phyloP scores from a whole-genome alignment of 92 coral and sea anemone species.

The Parazoanthus darwini region DNA sequence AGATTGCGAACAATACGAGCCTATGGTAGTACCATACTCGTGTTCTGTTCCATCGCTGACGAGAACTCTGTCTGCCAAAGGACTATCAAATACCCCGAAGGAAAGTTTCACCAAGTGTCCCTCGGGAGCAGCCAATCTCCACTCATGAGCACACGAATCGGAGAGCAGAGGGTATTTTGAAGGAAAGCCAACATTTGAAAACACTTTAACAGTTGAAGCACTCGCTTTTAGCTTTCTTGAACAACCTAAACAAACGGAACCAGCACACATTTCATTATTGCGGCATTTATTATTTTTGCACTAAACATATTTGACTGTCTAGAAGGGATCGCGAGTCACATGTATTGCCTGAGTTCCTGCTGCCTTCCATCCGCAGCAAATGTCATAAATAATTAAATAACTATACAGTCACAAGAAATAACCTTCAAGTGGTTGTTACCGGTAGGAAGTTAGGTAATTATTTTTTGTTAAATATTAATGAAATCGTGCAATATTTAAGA shows the following conservation, averaged over 20 bases:
- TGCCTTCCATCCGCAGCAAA: no score
- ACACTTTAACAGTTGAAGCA: background rate
- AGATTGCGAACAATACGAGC: background rate
- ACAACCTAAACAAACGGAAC: background rate
- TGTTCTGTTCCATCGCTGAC: conserved; percentile 1
- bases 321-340: no score
- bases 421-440: no score
- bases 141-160: background rate
- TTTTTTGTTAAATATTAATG: no score
- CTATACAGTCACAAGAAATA: no score
- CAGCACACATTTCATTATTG: background rate
- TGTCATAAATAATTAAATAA: no score
- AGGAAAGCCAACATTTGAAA: conserved; percentile 16
- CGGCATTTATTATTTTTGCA: no score
- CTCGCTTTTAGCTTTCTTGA: background rate
- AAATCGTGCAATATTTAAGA: no score
- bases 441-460: no score
- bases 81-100: conserved; percentile 22
- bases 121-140: conserved; percentile 15
- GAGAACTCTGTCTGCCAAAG: conserved; percentile 4
- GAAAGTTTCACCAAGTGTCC: conserved; percentile 23
- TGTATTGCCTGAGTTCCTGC: no score
- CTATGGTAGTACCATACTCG: background rate
- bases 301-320: no score
- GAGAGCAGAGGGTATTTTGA: background rate